A percentile compares a stretch with the other conserved stretches of the same genome.
Conservation (phyloP, 2,113 vertebrate species). For the Phyllopteryx taeniolatus region DNA sequence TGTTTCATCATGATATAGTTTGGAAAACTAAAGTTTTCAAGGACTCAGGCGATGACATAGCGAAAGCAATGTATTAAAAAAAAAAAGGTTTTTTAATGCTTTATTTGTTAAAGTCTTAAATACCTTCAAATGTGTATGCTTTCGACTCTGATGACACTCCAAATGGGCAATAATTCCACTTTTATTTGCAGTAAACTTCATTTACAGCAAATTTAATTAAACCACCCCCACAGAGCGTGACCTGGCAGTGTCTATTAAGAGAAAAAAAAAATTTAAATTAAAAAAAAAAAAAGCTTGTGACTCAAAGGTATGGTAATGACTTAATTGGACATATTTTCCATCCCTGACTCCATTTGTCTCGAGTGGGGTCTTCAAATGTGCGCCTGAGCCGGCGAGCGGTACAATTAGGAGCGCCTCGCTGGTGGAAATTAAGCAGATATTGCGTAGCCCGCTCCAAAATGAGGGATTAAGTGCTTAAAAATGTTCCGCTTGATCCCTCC, state of each 20-base stretch:
- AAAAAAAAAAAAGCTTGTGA: constrained; percentile 23
- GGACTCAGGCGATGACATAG: not conserved
- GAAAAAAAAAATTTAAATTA: constrained; percentile 24
- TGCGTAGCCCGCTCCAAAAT: constrained; percentile 49
- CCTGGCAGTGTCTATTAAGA: constrained; percentile 41
- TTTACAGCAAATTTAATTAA: constrained; percentile 74
- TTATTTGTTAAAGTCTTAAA: not conserved
- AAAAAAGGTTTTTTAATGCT: not conserved
- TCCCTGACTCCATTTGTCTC: constrained; percentile 12
- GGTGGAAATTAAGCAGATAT: constrained; percentile 63
- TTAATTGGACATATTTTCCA: constrained; percentile 44
- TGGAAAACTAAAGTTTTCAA: not conserved
- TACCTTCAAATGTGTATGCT: not conserved
- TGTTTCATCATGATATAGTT: not conserved
- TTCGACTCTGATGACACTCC: constrained; percentile 59
- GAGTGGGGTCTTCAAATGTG: constrained; percentile 10
- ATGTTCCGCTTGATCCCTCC: constrained; percentile 55
- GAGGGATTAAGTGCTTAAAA: constrained; percentile 58
- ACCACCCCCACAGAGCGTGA: constrained; percentile 50
- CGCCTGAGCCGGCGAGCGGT: constrained; percentile 6
- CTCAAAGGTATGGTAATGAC: constrained; percentile 62
- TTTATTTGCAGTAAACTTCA: constrained; percentile 71
- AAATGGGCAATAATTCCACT: constrained; percentile 67
- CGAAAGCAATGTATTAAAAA: not conserved
- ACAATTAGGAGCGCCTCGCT: constrained; percentile 59